Percentiles rank a stretch among this genome's conserved stretches.
Evolutionary conservation across 2,113 vertebrate species (phyloP).

Genomic region (Ptilonorhynchus violaceus): DNA sequence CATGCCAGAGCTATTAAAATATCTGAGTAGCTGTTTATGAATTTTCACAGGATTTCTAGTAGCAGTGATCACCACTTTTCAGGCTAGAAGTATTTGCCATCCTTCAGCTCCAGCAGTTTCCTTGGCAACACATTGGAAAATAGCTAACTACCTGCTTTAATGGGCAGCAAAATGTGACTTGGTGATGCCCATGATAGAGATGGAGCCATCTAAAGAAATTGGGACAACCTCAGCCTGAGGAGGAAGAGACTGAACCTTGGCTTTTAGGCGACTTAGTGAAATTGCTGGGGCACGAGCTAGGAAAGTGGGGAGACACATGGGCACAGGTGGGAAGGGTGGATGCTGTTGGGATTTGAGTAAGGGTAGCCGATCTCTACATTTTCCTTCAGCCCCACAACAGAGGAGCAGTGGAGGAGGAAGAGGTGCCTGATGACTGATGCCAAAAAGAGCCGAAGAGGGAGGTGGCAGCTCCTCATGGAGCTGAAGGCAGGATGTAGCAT

Average conservation of each 20-base stretch:
- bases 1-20: not conserved
- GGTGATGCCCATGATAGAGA: not conserved
- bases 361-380: accelerated
- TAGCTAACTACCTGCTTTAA: not conserved
- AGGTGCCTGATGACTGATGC: not conserved
- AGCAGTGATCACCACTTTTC: not conserved
- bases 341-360: not conserved
- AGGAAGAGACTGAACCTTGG: not conserved
- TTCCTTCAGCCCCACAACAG: not conserved
- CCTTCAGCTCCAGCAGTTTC: not conserved
- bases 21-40: not conserved
- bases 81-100: not conserved
- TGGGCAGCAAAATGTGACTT: not conserved
- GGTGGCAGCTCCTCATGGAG: not conserved
- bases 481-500: not conserved
- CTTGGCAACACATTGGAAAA: not conserved
- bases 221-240: not conserved
- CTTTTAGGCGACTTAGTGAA: not conserved
- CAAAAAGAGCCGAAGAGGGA: not conserved
- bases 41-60: not conserved
- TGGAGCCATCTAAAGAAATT: not conserved
- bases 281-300: not conserved
- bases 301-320: not conserved
- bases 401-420: not conserved
- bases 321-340: not conserved